Base-by-base conservation (phyloP, 2,888 invertebrate species). In the Hirtodrosophila duncani region DNA sequence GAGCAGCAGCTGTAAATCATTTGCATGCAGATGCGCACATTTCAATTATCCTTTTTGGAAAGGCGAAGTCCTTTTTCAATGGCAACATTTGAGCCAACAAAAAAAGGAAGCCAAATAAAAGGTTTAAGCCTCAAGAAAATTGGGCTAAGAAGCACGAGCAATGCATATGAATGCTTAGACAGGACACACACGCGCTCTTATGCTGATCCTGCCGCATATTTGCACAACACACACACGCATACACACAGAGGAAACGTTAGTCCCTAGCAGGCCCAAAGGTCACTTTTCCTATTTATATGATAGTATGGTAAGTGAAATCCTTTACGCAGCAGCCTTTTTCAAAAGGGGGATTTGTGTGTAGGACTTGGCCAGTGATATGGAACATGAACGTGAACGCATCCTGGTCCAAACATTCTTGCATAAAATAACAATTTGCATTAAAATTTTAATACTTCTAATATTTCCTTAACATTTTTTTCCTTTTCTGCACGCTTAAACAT, bases 341-440 rank as follows among this genome's bases (percentile, higher is more conserved):
- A 65, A 67, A 75, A 64, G 63, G 70, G 53, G 67, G 75, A 79
- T 68, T 75, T 75, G 39, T 30, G 34, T 13, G 10, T 24, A 20
- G 56, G 34, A 53, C 29, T 48, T 27, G 53, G 23, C 21, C n/a
- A 29, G 33, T 48, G 49, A 62, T 50, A 63, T 63, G 64, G 63
- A 58, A 60, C 55, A 21, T 21, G 60, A 56, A 33, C 52, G 50
- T 39, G 52, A 36, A 26, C 52, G 57, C 42, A 64, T n/a, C n/a
- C n/a, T n/a, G n/a, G n/a, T n/a, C n/a, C n/a, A n/a, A n/a, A n/a
- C 63, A 69, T 74, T 80, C 81, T 74, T 77, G 81, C 70, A 77
- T 77, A 70, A 77, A 80, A 77, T 80, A 77, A 77, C 78, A 77
- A 74, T 77, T 77, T 77, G 74, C 78, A 74, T 80, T 74, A 80